Evolutionary conservation across 2,797 vertebrate genomes (phyloP).

Genomic region (Apogon hyalosoma): DNA sequence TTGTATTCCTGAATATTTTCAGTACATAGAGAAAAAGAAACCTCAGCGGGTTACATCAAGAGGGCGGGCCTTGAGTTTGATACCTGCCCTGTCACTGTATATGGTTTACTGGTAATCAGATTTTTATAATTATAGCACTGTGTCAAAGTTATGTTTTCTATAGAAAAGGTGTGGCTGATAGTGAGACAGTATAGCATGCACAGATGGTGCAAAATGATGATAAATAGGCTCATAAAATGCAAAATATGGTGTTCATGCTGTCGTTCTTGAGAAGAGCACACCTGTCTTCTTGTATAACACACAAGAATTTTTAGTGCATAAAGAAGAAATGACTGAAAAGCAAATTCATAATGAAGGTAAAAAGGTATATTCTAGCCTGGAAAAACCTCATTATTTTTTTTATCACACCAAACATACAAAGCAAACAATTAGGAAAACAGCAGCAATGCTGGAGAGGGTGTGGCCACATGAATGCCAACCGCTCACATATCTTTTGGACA

Average conservation of each 20-base stretch:
- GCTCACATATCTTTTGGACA: too few species aligned
- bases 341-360: too few species aligned
- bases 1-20: not conserved
- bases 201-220: conserved; percentile 56
- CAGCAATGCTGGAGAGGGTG: too few species aligned
- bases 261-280: conserved; percentile 18
- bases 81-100: not conserved
- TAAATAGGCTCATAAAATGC: conserved; percentile 24
- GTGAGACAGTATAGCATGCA: conserved; percentile 39
- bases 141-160: not conserved
- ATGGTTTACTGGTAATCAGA: not conserved
- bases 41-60: not conserved
- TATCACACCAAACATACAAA: too few species aligned
- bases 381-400: too few species aligned
- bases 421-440: too few species aligned
- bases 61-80: not conserved
- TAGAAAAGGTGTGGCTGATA: conserved; percentile 13
- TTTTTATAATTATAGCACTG: not conserved
- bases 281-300: not conserved
- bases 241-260: conserved; percentile 33
- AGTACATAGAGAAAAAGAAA: not conserved
- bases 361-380: too few species aligned
- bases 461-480: too few species aligned
- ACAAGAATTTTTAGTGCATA: not conserved
- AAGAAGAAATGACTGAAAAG: not conserved